These are phyloP conservation scores for Zaprionus bogoriensis DNA, from an alignment of 2,888 invertebrate species.

Conservation along the genomic window DNA sequence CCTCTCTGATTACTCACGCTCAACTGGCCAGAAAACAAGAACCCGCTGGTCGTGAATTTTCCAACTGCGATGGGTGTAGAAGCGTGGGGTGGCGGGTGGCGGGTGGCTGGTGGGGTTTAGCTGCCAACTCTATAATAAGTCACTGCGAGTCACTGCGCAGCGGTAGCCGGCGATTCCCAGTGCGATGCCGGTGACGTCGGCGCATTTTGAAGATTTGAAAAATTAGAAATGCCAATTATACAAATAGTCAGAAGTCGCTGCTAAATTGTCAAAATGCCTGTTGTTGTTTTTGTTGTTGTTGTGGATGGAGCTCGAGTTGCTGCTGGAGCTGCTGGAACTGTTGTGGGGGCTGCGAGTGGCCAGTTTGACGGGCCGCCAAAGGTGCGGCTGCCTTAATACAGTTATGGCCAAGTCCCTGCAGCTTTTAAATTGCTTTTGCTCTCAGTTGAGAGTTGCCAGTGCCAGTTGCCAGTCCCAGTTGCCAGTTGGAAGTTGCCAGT, in stretches of 20 bases:
- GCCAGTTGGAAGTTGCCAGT: conserved; percentile 17
- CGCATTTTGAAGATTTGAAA: conserved; percentile 62
- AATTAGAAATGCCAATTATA: conserved; percentile 78
- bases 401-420: conserved; percentile 79
- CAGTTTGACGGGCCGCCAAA: conserved; percentile 74
- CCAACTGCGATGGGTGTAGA: neutral
- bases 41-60: conserved; percentile 68
- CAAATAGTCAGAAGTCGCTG: conserved; percentile 72
- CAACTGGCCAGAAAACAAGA: conserved; percentile 56
- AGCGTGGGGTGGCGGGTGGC: neutral
- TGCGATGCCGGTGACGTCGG: conserved; percentile 47
- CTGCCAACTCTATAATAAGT: conserved; percentile 56
- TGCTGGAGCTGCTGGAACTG: conserved; percentile 14
- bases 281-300: conserved; percentile 15
- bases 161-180: conserved; percentile 33
- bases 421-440: conserved; percentile 73
- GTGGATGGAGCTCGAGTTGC: neutral
- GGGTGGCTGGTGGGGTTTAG: neutral
- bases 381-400: conserved; percentile 75
- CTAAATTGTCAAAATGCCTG: conserved; percentile 73
- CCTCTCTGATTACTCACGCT: conserved; percentile 78
- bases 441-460: conserved; percentile 24
- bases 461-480: conserved; percentile 21
- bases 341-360: conserved; percentile 40
- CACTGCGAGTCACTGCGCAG: conserved; percentile 17